Percentiles rank a stretch among this genome's conserved stretches.
Evolutionary conservation across 2,797 vertebrate species (phyloP).

Genomic region (Phrynocephalus vlangalii): DNA sequence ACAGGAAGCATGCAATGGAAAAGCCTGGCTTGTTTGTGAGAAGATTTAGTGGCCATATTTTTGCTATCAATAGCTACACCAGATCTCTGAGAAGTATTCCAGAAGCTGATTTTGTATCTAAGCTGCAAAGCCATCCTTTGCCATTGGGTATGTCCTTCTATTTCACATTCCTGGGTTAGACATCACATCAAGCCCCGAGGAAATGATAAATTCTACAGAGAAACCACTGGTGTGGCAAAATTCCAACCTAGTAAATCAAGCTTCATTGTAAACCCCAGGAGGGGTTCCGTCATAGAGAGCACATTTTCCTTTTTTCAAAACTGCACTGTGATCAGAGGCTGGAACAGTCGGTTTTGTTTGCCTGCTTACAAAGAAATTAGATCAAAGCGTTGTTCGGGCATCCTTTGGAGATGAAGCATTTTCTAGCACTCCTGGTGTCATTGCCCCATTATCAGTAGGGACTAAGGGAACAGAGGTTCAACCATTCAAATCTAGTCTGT

Average conservation of each 20-base stretch:
- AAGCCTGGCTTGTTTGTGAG: constrained; percentile 1
- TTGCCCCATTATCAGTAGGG: not conserved
- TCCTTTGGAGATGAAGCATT: not conserved
- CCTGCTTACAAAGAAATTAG: constrained; percentile 17
- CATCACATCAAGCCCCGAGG: constrained; percentile 5
- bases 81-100: constrained; percentile 25
- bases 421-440: constrained; percentile 11
- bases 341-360: constrained; percentile 23
- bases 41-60: constrained; percentile 40
- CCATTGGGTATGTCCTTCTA: constrained; percentile 26
- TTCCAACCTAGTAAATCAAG: constrained; percentile 14
- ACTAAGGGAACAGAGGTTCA: not conserved
- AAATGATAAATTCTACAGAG: constrained; percentile 22
- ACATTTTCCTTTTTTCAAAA: constrained; percentile 39
- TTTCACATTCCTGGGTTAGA: constrained; percentile 12
- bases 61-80: constrained; percentile 29
- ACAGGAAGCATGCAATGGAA: constrained; percentile 24
- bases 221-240: constrained; percentile 14
- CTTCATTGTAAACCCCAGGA: not conserved
- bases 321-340: not conserved
- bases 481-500: not conserved
- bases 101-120: constrained; percentile 26
- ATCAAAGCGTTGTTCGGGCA: constrained; percentile 13
- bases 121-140: constrained; percentile 15
- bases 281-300: constrained; percentile 18